Percentiles rank a stretch among this genome's conserved stretches.
Evolutionary conservation across 2,797 vertebrate genomes (phyloP).

Genomic region (Falco rusticolus): DNA sequence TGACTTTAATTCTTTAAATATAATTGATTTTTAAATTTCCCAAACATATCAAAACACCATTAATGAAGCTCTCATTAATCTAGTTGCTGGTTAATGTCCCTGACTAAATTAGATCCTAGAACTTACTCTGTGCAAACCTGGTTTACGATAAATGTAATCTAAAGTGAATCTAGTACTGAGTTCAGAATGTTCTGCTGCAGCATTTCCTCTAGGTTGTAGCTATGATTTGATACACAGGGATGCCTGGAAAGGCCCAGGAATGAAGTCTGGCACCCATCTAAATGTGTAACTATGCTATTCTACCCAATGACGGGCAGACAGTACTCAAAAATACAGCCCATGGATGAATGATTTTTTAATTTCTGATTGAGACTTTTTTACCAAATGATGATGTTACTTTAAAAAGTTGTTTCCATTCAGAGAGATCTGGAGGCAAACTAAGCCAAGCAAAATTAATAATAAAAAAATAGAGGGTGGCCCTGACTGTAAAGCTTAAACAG

Average conservation of each 20-base stretch:
- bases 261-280: neutral
- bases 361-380: neutral
- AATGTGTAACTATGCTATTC: neutral
- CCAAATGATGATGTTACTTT: neutral
- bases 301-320: neutral
- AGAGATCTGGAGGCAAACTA: neutral
- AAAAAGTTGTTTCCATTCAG: neutral
- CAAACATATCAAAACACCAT: neutral
- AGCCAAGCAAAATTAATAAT: neutral
- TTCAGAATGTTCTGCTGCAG: neutral
- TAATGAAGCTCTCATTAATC: neutral
- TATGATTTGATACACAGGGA: neutral
- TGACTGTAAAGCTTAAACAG: neutral
- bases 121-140: neutral
- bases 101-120: neutral
- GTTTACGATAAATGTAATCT: neutral
- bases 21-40: neutral
- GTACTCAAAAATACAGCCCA: neutral
- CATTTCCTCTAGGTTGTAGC: neutral
- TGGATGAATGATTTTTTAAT: neutral
- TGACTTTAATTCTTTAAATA: neutral
- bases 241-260: neutral
- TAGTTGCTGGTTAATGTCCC: neutral
- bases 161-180: neutral
- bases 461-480: fast-evolving